Evolutionary conservation across 2,113 vertebrate species (phyloP), one percentile per base, ranked within the genome.

Genomic region (Varanus salvator): DNA sequence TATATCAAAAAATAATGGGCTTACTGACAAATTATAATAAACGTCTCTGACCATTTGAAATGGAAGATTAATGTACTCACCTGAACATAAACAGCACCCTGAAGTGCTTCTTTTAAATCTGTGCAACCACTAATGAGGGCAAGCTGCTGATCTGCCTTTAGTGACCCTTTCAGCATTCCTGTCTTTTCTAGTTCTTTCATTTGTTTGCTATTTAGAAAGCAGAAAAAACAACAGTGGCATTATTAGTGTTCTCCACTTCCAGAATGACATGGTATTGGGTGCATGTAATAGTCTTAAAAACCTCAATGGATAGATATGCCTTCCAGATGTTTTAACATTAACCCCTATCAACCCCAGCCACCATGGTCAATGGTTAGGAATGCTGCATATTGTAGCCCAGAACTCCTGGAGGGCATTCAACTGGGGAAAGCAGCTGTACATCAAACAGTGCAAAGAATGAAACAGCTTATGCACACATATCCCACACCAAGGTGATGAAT

Each of bases 71-170:
- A 89, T 17, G 11, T 15, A 92, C 97, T 96, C 96, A 99, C 99
- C 98, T 99, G 99, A 93, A 99, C 96, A 95, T 98, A 98, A 94
- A 98, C 95, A 88, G 98, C 97, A 84, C 98, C 98, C 96, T 98
- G 98, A 97, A 98, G 94, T 80, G 98, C 98, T 85, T 94, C 94
- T 34, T 97, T 94, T 57, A 99, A 92, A 92, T 98, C 97, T 17
- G 96, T 96, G 44, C 97, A 97, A 19, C 96, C 88, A 72, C 97
- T 98, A 91, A 99, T 97, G 94, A 98, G 97, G 1, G 97, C 92
- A n/a, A 98, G 60, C 96, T 99, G 99, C 93, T 98, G 96, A 0
- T 95, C 89, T 0, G 95, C 95, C 1, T 66, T 97, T 92, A 98
- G 94, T 3, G 96, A 34, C 82, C 99, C 99, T 96, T 98, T 97